A percentile compares a stretch with the other conserved stretches of the same genome.
These are phyloP conservation scores for Glaucomys volans DNA, from an alignment of 2,113 vertebrate genomes.

Conservation along the genomic window DNA sequence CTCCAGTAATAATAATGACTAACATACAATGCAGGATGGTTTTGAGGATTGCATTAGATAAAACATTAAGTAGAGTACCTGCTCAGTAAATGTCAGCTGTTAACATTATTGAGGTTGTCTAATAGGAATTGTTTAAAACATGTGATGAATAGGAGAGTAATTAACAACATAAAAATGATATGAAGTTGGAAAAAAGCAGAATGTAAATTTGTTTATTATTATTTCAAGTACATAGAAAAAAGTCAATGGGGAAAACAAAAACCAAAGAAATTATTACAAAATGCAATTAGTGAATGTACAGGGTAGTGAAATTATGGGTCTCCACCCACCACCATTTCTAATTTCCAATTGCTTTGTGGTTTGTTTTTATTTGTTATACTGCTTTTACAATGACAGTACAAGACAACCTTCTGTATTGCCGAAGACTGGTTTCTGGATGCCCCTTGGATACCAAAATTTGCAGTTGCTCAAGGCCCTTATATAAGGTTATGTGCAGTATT, in stretches of 20 bases:
- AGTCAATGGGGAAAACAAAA: background rate
- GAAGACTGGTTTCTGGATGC: background rate
- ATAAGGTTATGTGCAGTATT: background rate
- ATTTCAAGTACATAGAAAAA: constrained; percentile 2
- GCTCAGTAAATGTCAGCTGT: background rate
- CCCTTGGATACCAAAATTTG: background rate
- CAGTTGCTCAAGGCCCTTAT: background rate
- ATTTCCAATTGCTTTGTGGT: background rate
- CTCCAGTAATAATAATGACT: background rate
- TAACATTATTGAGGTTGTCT: background rate
- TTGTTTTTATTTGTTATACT: constrained; percentile 25
- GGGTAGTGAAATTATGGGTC: background rate
- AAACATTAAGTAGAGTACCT: background rate
- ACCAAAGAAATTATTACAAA: background rate
- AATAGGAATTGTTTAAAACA: background rate
- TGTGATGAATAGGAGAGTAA: background rate
- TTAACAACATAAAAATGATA: constrained; percentile 6
- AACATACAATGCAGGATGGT: background rate
- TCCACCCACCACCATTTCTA: background rate
- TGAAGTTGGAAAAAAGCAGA: background rate
- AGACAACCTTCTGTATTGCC: background rate
- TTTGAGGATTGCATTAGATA: background rate
- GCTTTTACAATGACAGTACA: background rate
- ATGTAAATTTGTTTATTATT: background rate
- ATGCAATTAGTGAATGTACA: background rate